Conservation (phyloP, 2,113 vertebrate genomes). For the Himantopus leucocephalus region DNA sequence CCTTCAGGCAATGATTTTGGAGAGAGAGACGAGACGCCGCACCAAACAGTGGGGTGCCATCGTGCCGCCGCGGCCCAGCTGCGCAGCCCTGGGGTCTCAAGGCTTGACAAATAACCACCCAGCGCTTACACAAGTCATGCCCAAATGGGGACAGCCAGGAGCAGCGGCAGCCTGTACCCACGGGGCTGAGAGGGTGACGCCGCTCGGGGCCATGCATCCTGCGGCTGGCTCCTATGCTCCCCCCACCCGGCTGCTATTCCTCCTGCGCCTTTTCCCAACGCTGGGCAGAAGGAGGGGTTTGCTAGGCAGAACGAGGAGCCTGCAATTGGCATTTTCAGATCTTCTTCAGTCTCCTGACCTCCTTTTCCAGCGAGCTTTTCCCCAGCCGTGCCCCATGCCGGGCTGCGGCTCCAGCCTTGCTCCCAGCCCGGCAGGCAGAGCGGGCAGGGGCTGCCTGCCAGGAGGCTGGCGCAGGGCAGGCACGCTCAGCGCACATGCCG, state of each 20-base stretch:
- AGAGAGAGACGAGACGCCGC: not conserved
- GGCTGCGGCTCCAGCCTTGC: not conserved
- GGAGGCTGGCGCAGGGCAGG: not conserved
- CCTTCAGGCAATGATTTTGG: not conserved
- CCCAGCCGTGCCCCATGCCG: rapidly evolving
- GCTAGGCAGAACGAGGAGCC: not conserved
- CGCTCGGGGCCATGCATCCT: rapidly evolving
- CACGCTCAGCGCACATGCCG: not conserved
- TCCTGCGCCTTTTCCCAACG: rapidly evolving
- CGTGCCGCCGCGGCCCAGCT: rapidly evolving
- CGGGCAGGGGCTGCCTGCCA: not conserved
- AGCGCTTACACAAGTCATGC: no score
- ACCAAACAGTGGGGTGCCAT: not conserved
- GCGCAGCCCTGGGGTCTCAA: no score
- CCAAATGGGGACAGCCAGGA: rapidly evolving
- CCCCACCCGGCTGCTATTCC: not conserved
- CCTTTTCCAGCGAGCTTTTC: not conserved
- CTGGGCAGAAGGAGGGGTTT: not conserved
- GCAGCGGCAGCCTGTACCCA: not conserved
- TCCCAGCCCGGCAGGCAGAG: not conserved
- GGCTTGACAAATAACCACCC: not conserved
- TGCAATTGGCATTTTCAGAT: not conserved
- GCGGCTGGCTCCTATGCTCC: not conserved
- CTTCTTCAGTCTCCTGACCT: not conserved
- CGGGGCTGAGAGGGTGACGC: rapidly evolving